Percentiles rank a stretch among this genome's conserved stretches.
Evolutionary conservation across 2,888 invertebrate genomes (phyloP).

Genomic region (Gymnosoma rotundatum): DNA sequence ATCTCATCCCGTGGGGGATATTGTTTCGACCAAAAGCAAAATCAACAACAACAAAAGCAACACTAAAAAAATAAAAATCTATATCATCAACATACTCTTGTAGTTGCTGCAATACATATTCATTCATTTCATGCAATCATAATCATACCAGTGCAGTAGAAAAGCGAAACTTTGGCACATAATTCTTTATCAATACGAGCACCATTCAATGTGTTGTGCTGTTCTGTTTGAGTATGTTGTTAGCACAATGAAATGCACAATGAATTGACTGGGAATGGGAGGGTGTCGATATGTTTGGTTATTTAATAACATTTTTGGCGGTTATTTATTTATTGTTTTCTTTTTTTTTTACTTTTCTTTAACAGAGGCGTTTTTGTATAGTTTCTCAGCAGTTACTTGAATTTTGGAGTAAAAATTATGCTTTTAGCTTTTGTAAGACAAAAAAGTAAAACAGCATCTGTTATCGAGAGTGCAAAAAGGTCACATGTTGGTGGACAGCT

Average conservation of each 20-base stretch:
- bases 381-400: constrained; percentile 51
- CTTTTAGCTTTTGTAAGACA: constrained; percentile 11
- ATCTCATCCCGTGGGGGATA: constrained; percentile 66
- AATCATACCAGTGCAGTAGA: constrained; percentile 57
- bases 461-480: constrained; percentile 60
- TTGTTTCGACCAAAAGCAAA: constrained; percentile 10
- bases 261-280: constrained; percentile 3
- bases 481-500: constrained; percentile 63
- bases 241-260: constrained; percentile 50
- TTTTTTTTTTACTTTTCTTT: neutral
- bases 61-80: constrained; percentile 13
- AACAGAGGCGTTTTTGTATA: constrained; percentile 57
- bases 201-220: constrained; percentile 23
- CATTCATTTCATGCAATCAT: constrained; percentile 13
- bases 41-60: constrained; percentile 20
- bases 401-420: constrained; percentile 5
- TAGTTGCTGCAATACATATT: constrained; percentile 26
- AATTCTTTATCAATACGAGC: constrained; percentile 55
- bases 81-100: constrained; percentile 30
- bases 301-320: constrained; percentile 57
- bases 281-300: constrained; percentile 48
- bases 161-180: constrained; percentile 69
- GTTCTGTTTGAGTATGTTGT: constrained; percentile 38
- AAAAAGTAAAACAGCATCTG: constrained; percentile 57
- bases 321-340: constrained; percentile 18